A percentile compares a stretch with the other conserved stretches of the same genome.
Evolutionary conservation across 2,797 vertebrate species (phyloP).

Genomic region (Argentina silus): DNA sequence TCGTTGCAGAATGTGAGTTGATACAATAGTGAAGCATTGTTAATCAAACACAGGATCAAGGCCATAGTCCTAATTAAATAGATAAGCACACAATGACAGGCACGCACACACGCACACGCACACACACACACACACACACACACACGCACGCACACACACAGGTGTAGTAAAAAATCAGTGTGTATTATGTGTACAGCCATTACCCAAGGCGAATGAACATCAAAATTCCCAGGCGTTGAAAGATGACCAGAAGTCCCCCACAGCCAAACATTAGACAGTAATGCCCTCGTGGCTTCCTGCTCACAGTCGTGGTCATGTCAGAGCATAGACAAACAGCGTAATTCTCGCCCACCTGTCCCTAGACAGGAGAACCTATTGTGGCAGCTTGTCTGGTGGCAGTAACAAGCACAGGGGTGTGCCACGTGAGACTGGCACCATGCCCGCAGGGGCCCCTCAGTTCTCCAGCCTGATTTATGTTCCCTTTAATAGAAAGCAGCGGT

Average conservation of each 20-base stretch:
- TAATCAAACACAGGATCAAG: too few relatives aligned
- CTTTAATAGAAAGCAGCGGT: not conserved
- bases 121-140: not conserved
- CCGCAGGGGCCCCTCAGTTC: slow-evolving; percentile 16
- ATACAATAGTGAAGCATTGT: too few relatives aligned
- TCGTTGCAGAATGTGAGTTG: too few relatives aligned
- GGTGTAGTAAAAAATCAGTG: not conserved
- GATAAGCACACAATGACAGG: slow-evolving; percentile 3
- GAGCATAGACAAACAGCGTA: slow-evolving; percentile 20
- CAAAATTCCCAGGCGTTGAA: not conserved
- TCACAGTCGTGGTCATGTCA: not conserved
- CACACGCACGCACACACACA: not conserved
- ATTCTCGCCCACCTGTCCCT: slow-evolving; percentile 38
- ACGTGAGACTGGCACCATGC: slow-evolving; percentile 24
- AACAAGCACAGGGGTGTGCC: slow-evolving; percentile 22
- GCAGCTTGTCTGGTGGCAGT: slow-evolving; percentile 36
- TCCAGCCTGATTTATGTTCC: slow-evolving; percentile 11
- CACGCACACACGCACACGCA: slow-evolving; percentile 7
- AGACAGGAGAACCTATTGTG: slow-evolving; percentile 14
- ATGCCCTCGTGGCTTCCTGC: not conserved
- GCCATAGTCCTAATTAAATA: too few relatives aligned
- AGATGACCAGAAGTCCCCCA: not conserved
- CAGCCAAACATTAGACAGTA: not conserved
- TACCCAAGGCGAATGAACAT: not conserved
- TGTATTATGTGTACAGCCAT: not conserved